Base-by-base conservation (phyloP, 1,140 invertebrate species). In the Ceratina calcarata region DNA sequence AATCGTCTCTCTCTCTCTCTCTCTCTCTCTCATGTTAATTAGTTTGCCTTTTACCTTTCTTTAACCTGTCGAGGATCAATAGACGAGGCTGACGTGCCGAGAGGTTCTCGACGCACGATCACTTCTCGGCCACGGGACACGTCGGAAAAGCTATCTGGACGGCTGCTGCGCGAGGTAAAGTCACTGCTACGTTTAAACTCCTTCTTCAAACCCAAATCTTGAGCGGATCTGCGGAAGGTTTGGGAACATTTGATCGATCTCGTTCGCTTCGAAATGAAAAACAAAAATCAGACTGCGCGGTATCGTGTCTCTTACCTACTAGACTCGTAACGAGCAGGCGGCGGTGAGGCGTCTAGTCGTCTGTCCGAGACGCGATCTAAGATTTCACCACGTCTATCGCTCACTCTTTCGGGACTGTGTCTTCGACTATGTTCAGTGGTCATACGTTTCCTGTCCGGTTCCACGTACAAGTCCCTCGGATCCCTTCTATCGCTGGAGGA, bases 31-130 rank as follows among this genome's bases (percentile, higher is more conserved):
- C 27, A 70, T 15, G 4, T 18, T 32, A 3, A 61, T 20, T 22
- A 51, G 85, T 58, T 49, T 73, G 91, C 91, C 89, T 91, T 55
- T 51, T 73, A 91, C 91, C 89, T 91, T 62, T 93, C 92, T 83
- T 93, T 93, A 20, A 92, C 90, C 83, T 92, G 92, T 61, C 92
- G 89, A 20, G 92, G 90, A 82, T 93, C 92, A 15, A 92, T 91
- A 15, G 91, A 89, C 13, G 91, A 88, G 16, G 90, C 82, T 7
- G 85, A 83, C 2, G 90, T 82, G 22, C 90, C 86, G 10, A 92
- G 78, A 73, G 90, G 64, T 51, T 92, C 91, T 66, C 91, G 90
- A 20, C 92, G 90, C 37, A 93, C 91, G 24, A 93, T 93, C 0
- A 92, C 90, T 81, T 93, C 92, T 65, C 92, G 85, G 37, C 91